Conservation (phyloP, 2,113 vertebrate genomes). For the Antechinus stuartii region DNA sequence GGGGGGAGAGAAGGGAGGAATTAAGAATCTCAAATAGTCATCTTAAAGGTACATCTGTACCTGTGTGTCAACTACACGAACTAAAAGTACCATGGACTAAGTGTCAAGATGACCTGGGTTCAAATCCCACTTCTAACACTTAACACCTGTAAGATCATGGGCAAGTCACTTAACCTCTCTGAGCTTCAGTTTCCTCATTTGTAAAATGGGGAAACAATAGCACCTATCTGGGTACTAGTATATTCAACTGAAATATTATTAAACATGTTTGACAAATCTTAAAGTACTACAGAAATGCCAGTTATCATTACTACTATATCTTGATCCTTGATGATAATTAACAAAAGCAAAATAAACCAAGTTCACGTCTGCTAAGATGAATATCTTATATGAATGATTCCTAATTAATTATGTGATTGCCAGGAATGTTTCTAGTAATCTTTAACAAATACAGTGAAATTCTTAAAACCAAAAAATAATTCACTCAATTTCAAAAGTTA, state of each 20-base stretch:
- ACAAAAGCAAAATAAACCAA: slow-evolving; percentile 35
- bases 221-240: neutral
- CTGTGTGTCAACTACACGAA: neutral
- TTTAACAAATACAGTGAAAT: neutral
- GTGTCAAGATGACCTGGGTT: neutral
- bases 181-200: neutral
- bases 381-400: neutral
- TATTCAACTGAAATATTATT: neutral
- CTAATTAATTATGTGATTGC: neutral
- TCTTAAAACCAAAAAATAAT: slow-evolving; percentile 34
- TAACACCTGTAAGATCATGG: neutral
- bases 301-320: neutral
- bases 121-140: neutral
- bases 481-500: slow-evolving; percentile 26
- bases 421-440: neutral
- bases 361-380: neutral
- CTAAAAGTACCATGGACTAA: neutral
- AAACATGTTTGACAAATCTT: neutral
- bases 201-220: neutral
- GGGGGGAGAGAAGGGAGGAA: too few relatives aligned
- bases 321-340: neutral
- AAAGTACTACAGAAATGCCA: neutral
- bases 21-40: neutral
- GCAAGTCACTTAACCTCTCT: neutral
- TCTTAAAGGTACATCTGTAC: neutral